Conservation (phyloP, 2,797 vertebrate genomes). For the Distichodus sexfasciatus region DNA sequence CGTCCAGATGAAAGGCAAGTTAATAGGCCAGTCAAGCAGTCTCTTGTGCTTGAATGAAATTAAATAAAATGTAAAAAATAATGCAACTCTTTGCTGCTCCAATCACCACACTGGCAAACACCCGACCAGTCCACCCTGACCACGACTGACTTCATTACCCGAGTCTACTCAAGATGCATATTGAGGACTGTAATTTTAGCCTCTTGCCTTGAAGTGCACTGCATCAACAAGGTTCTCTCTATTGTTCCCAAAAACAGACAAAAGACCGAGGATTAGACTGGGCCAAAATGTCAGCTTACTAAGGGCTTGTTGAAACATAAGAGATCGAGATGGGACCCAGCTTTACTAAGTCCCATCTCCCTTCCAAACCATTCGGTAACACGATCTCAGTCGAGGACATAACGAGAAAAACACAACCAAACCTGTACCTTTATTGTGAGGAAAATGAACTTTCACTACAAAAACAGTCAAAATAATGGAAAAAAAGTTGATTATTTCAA, state of each 20-base stretch:
- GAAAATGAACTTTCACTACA: background rate
- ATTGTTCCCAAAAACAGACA: slow-evolving; percentile 45
- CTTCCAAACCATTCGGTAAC: slow-evolving; percentile 36
- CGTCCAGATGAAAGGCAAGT: too few species aligned
- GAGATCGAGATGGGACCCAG: slow-evolving; percentile 40
- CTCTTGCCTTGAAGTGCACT: slow-evolving; percentile 23
- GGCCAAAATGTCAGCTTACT: slow-evolving; percentile 44
- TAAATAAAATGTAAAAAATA: too few species aligned
- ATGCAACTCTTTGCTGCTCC: too few species aligned
- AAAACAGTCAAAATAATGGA: too few species aligned
- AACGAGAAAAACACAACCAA: slow-evolving; percentile 24
- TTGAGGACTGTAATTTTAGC: slow-evolving; percentile 41
- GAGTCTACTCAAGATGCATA: slow-evolving; percentile 9
- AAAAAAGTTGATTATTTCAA: too few species aligned
- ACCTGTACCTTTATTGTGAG: background rate
- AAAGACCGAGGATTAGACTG: slow-evolving; percentile 22
- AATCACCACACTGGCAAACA: too few species aligned
- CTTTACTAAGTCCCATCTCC: slow-evolving; percentile 43
- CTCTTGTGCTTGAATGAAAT: too few species aligned
- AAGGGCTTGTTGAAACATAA: slow-evolving; percentile 50
- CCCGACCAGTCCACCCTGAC: too few species aligned
- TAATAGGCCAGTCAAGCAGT: too few species aligned
- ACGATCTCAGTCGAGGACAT: slow-evolving; percentile 26
- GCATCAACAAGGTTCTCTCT: slow-evolving; percentile 50
- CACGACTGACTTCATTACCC: too few species aligned